phyloP scores from a whole-genome alignment of 2,888 invertebrate species.

The Kryphioiulus occultus region DNA sequence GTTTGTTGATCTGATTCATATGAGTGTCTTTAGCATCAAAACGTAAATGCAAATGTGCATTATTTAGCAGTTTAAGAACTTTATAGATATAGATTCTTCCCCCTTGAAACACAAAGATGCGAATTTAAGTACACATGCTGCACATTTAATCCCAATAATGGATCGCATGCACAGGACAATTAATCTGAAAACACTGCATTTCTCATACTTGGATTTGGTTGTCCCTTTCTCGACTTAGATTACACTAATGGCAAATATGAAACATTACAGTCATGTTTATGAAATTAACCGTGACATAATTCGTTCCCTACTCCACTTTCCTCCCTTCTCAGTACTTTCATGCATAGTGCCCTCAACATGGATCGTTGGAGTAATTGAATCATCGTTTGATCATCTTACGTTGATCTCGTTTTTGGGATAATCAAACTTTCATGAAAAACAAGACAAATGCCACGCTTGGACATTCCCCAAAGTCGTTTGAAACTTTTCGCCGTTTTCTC shows the following conservation, averaged over 20 bases:
- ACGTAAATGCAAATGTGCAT: not conserved
- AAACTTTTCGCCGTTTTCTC: not conserved
- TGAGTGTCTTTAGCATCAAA: not conserved
- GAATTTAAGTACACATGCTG: not conserved
- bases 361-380: too few relatives aligned
- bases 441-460: not conserved
- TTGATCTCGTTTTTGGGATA: too few relatives aligned
- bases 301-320: too few relatives aligned
- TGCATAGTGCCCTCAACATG: too few relatives aligned
- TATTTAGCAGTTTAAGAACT: not conserved
- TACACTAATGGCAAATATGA: not conserved
- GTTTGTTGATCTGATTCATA: too few relatives aligned
- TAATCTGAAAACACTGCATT: not conserved
- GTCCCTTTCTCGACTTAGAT: not conserved
- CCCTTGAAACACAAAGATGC: too few relatives aligned
- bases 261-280: too few relatives aligned
- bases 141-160: not conserved
- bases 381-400: too few relatives aligned
- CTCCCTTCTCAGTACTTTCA: too few relatives aligned
- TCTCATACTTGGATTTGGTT: not conserved
- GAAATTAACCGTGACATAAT: too few relatives aligned
- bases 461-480: not conserved
- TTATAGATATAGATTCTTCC: too few relatives aligned
- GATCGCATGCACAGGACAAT: not conserved
- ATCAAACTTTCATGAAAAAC: not conserved